Base-by-base conservation (phyloP, 2,113 vertebrate genomes). In the Anolis carolinensis region DNA sequence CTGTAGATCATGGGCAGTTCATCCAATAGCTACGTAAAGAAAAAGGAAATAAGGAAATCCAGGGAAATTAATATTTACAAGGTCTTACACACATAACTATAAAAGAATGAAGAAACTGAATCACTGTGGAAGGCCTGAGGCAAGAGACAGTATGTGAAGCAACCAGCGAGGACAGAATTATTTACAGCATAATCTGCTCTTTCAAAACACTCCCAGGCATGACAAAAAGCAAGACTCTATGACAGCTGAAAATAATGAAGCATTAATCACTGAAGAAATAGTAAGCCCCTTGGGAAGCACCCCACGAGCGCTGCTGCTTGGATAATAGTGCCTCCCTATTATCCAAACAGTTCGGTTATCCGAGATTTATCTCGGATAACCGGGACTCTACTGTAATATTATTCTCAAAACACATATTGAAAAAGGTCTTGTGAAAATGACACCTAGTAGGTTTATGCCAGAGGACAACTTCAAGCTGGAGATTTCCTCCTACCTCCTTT, bases 1-100 rank as follows among this genome's bases (percentile, higher is more conserved):
- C 98, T 98, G 97, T 99, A 99, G 94, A 99, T 99, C 99, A 99
- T 99, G 67, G 99, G 99, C 92, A 99, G 95, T 91, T 99, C 99
- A 85, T 99, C 99, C 96, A 99, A 95, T 67, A 99, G 95, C 99
- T 99, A 90, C 52, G 95, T 95, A 95, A 84, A 94, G 76, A 93
- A 62, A 21, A 36, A 59, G 5, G 16, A 59, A 59, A 34, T 2
- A 55, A 55, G 10, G 14, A 14, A 55, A 55, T 2, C 14, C 25
- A 95, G 87, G 67, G 82, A 92, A 76, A 55, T 27, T 20, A n/a
- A 44, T 21, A 36, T 14, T 27, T 6, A 20, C 5, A 32, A n/a
- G 74, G 55, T 74, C 52, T 48, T 27, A 25, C 0, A 63, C 10
- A 32, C 23, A 80, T 30, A 30, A 80, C 44, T 73, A 23, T 2